Base-by-base conservation (phyloP, 2,797 vertebrate species). In the Phaenicophaeus curvirostris region DNA sequence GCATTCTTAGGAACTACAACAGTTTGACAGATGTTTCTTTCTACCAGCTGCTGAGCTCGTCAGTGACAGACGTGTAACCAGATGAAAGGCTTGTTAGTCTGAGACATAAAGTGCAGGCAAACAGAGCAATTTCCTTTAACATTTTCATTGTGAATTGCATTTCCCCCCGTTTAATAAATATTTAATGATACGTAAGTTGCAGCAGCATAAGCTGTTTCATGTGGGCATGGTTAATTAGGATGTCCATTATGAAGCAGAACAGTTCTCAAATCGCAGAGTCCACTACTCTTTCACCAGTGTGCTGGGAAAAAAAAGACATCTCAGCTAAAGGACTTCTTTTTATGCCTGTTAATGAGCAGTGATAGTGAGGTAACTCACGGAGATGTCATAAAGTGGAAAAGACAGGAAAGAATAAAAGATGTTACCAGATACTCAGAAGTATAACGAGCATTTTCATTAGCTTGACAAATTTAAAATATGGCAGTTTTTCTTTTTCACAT, bases 1-100 rank as follows among this genome's bases (percentile, higher is more conserved):
- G 53, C 8, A 35, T 42, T 65, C 57, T 85, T 79, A 62, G 73
- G 71, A 81, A 68, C 33, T 83, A 37, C n/a, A 83, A 53, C 23
- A 79, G 39, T 77, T 61, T 94, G 89, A 75, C 77, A 90, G 76
- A 41, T 78, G 41, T 88, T 90, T 85, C 67, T 94, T 95, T 63
- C 80, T 58, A 86, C 59, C 72, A 84, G 77, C 88, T 93, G 53
- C 69, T 90, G 81, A 82, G 19, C 44, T 94, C 4, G 1, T 80
- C 66, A 55, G n/a, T 82, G 87, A 33, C 71, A 87, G 84, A 72
- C 7, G 2, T 42, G 15, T 75, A 91, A 65, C 30, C 55, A 85
- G 76, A 75, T 92, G 65, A 94, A 91, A 83, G 59, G 17, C 51
- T 81, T 75, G 31, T 67, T 89, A 67, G 42, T 48, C 59, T 48